Base-by-base conservation (phyloP, 2,113 vertebrate genomes). In the Neolamprologus caudopunctatus region DNA sequence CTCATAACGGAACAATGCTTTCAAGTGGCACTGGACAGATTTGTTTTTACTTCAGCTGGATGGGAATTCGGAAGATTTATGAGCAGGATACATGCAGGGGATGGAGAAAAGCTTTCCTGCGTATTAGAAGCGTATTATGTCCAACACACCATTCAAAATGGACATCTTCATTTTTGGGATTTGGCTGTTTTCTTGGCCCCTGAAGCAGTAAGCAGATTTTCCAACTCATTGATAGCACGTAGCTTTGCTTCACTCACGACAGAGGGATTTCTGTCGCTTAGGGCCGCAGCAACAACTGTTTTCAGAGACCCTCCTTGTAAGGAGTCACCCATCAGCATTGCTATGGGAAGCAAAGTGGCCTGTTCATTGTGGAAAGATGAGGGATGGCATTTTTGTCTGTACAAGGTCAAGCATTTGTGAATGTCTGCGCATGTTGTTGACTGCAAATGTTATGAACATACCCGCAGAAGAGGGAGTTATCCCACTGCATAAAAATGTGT, bases 1-100 rank as follows among this genome's bases (percentile, higher is more conserved):
- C 79, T 92, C 88, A 90, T 87, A 86, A 89, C 40, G 63, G 82
- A 86, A 90, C 85, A 88, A 88, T 92, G 93, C 94, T 95, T 95
- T 94, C 90, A 95, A 90, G 91, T 93, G 91, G 88, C 84, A 33
- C 55, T 5, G 80, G 87, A 66, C 84, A 54, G 88, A 93, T 93
- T 94, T 89, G 92, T 94, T 92, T 93, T 91, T 89, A 80, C 89
- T 90, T 68, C 87, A 85, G 85, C 83, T 87, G 84, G 90, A 91
- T 80, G 86, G 80, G 53, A 91, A 81, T 88, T 53, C 3, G 1
- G 51, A 66, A 86, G 88, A 95, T 94, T 93, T 93, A 94, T 83
- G 88, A 87, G 63, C 11, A 54, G 82, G 83, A 93, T 85, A 54
- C 71, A 85, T 75, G 26, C 82, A 55, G 85, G 40, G 82, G 58